Conservation (phyloP, 64 coral and sea anemone genomes). For the Platygyra sinensis region DNA sequence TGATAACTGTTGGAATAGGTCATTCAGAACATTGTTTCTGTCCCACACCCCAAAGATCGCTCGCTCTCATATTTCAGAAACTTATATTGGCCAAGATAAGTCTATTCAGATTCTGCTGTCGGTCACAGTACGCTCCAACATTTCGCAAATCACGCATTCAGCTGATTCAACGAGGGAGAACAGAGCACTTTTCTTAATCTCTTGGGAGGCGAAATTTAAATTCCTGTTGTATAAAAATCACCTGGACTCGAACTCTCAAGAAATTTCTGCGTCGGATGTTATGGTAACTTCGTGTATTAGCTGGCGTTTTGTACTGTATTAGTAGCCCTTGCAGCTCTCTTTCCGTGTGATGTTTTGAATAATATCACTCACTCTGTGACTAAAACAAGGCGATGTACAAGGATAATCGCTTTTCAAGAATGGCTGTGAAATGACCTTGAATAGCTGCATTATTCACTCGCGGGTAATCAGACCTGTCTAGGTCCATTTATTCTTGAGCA, state of each 20-base stretch:
- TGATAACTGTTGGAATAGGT: background rate
- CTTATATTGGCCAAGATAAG: background rate
- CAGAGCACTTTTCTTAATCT: background rate
- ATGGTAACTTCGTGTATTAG: background rate
- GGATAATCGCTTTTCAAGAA: background rate
- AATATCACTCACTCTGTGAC: conserved; percentile 28
- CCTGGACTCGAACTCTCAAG: background rate
- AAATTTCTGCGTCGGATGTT: background rate
- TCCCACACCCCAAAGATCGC: conserved; percentile 31
- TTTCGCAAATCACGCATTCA: conserved; percentile 24
- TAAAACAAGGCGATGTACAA: background rate
- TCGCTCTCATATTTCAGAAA: conserved; percentile 31
- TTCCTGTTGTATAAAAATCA: background rate
- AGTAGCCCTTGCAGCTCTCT: background rate
- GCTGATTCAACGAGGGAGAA: background rate
- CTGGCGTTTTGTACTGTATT: background rate
- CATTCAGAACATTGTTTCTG: conserved; percentile 7
- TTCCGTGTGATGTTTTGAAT: background rate
- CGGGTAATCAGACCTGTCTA: background rate
- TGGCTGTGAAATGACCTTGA: background rate
- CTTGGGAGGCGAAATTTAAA: background rate
- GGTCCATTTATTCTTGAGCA: conserved; percentile 23
- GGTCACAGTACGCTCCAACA: conserved; percentile 12
- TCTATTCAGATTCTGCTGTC: background rate
- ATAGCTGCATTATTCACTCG: background rate